Percentiles rank a stretch among this genome's conserved stretches.
phyloP scores from a whole-genome alignment of 53 echinoderm and acorn worm genomes.

The Stichopus horrens region DNA sequence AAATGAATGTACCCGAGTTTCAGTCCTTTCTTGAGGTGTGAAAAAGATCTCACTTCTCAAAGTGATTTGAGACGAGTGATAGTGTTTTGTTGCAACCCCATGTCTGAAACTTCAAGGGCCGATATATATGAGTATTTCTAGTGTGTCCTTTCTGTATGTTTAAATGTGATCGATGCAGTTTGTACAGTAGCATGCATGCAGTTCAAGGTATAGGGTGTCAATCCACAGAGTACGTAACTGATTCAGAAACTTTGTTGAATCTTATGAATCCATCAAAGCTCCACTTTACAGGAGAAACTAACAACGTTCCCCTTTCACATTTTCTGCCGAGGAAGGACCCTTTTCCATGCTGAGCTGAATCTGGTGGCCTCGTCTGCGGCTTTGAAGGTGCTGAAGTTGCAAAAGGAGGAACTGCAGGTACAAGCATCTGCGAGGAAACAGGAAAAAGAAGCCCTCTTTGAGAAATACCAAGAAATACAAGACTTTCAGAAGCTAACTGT shows the following conservation, averaged over 20 bases:
- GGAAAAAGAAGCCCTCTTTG: conserved; percentile 71
- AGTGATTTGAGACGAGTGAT: too few species aligned
- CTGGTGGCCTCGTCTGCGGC: conserved; percentile 63
- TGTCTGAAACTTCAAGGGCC: too few species aligned
- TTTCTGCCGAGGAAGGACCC: conserved; percentile 45
- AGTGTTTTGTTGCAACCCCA: too few species aligned
- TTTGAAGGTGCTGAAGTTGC: conserved; percentile 58
- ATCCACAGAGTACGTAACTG: neutral
- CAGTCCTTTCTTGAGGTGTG: too few species aligned
- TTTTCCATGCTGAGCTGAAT: conserved; percentile 73
- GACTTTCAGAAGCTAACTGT: conserved; percentile 86
- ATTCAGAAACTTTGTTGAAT: neutral
- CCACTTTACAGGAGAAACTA: neutral
- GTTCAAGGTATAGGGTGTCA: neutral
- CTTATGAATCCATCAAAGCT: neutral
- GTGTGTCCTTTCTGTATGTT: too few species aligned
- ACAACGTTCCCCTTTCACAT: neutral
- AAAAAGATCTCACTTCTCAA: too few species aligned
- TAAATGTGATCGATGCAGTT: too few species aligned
- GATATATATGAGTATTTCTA: too few species aligned
- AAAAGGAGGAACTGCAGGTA: conserved; percentile 48
- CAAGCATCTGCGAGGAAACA: conserved; percentile 50
- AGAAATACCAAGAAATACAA: conserved; percentile 85
- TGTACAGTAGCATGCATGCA: too few species aligned
- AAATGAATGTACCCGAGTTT: too few species aligned